A percentile compares a stretch with the other conserved stretches of the same genome.
Evolutionary conservation across 2,797 vertebrate genomes (phyloP).

Genomic region (Meda fulgida): DNA sequence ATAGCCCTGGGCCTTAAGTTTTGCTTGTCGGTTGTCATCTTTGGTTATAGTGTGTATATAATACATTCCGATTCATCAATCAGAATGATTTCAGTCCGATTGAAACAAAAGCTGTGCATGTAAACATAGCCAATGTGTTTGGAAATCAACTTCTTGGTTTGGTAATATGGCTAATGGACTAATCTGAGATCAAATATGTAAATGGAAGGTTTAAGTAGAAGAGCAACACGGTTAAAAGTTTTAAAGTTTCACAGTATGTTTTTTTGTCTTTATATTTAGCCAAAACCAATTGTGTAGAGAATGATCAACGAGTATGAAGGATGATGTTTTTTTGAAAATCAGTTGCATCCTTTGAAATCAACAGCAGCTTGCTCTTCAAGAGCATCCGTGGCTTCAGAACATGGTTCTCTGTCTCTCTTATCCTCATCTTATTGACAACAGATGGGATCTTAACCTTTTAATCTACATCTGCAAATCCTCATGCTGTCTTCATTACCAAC

Average conservation of each 20-base stretch:
- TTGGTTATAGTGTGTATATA: too few relatives aligned
- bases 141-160: slow-evolving; percentile 82
- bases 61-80: too few relatives aligned
- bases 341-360: slow-evolving; percentile 10
- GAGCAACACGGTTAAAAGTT: slow-evolving; percentile 64
- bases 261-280: slow-evolving; percentile 7
- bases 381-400: slow-evolving; percentile 66
- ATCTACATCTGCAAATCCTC: slow-evolving; percentile 53
- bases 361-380: slow-evolving; percentile 63
- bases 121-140: slow-evolving; percentile 56
- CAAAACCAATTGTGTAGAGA: not conserved
- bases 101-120: too few relatives aligned
- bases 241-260: slow-evolving; percentile 69
- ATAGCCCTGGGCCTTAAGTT: too few relatives aligned
- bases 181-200: slow-evolving; percentile 81
- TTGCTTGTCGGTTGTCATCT: too few relatives aligned
- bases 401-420: slow-evolving; percentile 59
- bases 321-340: not conserved
- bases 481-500: slow-evolving; percentile 53
- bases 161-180: slow-evolving; percentile 84
- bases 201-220: slow-evolving; percentile 82
- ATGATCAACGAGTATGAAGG: not conserved
- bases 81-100: too few relatives aligned
- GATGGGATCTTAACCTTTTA: slow-evolving; percentile 58
- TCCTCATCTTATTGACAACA: slow-evolving; percentile 72